These are phyloP conservation scores for Selenia dentaria DNA, from an alignment of 2,888 invertebrate genomes.

Conservation along the genomic window DNA sequence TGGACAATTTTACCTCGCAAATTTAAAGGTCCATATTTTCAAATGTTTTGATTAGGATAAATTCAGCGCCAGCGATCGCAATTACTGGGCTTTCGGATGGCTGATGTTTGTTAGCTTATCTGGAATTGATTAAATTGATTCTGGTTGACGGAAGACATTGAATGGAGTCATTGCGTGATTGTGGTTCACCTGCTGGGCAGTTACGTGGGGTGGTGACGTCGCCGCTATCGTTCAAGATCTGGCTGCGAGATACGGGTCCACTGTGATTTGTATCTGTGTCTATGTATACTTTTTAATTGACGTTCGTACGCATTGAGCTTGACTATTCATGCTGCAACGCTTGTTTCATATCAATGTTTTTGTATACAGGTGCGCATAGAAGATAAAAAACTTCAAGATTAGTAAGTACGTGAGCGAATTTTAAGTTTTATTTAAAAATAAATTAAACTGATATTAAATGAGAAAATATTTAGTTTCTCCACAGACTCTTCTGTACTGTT, in stretches of 20 bases:
- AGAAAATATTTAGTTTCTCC: too few species aligned
- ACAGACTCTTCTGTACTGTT: too few species aligned
- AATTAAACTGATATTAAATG: too few species aligned
- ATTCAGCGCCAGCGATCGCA: not conserved
- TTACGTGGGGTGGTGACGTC: not conserved
- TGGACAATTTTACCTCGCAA: slow-evolving; percentile 5
- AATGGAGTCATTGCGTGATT: slow-evolving; percentile 1
- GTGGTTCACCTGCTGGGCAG: slow-evolving; percentile 5
- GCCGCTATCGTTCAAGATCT: not conserved
- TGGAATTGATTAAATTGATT: slow-evolving; percentile 7
- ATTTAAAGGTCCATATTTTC: slow-evolving; percentile 14
- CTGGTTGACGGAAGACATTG: not conserved
- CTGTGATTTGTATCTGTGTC: not conserved
- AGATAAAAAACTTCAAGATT: too few species aligned
- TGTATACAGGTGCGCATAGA: too few species aligned
- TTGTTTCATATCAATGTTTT: too few species aligned
- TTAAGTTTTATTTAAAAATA: too few species aligned
- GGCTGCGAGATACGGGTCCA: not conserved
- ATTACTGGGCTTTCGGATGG: slow-evolving; percentile 4
- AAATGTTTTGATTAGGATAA: slow-evolving; percentile 21
- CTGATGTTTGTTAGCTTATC: slow-evolving; percentile 7
- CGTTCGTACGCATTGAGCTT: too few species aligned
- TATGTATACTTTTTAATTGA: too few species aligned
- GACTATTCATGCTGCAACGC: too few species aligned
- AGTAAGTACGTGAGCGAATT: too few species aligned